These are phyloP conservation scores for Metacarcinus magister DNA, from an alignment of 2,888 invertebrate genomes.

Conservation along the genomic window DNA sequence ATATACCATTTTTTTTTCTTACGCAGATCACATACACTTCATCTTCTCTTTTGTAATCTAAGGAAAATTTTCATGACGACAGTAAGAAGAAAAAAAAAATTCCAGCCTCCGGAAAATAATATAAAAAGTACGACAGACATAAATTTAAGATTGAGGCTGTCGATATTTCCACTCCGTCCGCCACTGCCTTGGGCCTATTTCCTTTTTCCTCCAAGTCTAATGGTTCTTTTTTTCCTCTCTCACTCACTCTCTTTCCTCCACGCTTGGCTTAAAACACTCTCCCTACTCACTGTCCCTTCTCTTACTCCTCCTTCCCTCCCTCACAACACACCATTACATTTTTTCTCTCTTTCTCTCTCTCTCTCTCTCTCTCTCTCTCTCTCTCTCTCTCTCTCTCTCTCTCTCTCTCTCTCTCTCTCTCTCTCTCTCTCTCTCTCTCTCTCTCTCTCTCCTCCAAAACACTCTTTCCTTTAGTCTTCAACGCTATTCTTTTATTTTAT, in stretches of 20 bases:
- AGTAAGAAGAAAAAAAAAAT: neutral
- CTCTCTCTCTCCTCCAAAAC: neutral
- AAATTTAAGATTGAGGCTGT: constrained; percentile 34
- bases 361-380: constrained; percentile 53
- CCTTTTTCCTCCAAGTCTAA: constrained; percentile 52
- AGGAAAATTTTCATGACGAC: neutral
- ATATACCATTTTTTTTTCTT: neutral
- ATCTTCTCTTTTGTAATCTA: neutral
- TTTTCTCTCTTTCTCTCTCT: neutral
- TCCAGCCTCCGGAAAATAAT: neutral
- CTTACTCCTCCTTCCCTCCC: neutral
- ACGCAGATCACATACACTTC: neutral
- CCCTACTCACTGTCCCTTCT: constrained; percentile 44
- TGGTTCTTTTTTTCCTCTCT: constrained; percentile 52
- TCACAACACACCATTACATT: neutral
- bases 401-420: constrained; percentile 49
- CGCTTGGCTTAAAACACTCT: constrained; percentile 51
- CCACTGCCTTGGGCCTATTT: constrained; percentile 62
- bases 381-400: constrained; percentile 27
- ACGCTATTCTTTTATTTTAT: neutral
- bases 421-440: neutral
- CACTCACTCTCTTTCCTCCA: constrained; percentile 54
- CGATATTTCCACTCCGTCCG: constrained; percentile 53
- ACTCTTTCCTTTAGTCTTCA: neutral
- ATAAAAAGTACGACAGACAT: neutral